phyloP scores from a whole-genome alignment of 2,113 vertebrate species.

The Scartelaos histophorus region DNA sequence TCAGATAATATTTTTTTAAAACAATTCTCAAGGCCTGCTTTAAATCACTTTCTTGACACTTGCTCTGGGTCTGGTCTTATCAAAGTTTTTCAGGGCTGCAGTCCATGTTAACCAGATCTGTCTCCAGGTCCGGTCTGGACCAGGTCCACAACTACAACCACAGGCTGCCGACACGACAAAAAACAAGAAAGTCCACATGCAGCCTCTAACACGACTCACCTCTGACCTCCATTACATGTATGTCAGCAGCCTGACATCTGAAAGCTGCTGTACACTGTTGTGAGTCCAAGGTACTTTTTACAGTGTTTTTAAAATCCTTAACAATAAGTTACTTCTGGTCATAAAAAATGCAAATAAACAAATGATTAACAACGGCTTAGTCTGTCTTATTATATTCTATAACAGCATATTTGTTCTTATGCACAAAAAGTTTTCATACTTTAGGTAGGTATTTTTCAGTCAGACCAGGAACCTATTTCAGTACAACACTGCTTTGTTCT shows the following conservation, averaged over 20 bases:
- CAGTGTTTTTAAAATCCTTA: too few relatives aligned
- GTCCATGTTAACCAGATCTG: conserved; percentile 21
- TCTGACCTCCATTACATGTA: conserved; percentile 65
- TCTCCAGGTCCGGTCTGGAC: conserved; percentile 20
- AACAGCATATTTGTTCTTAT: too few relatives aligned
- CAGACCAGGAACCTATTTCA: too few relatives aligned
- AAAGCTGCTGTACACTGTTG: conserved; percentile 35
- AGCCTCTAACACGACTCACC: conserved; percentile 31
- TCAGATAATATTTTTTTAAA: too few relatives aligned
- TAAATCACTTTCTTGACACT: not conserved
- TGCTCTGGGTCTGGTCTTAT: conserved; percentile 7
- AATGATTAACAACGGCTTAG: too few relatives aligned
- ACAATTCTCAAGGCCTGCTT: not conserved
- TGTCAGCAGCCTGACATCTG: conserved; percentile 67
- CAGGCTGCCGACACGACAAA: conserved; percentile 24
- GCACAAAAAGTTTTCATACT: too few relatives aligned
- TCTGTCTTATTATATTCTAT: too few relatives aligned
- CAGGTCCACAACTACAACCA: conserved; percentile 36
- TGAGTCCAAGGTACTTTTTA: conserved; percentile 42
- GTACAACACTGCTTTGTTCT: not conserved
- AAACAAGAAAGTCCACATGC: conserved; percentile 14
- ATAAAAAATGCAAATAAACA: too few relatives aligned
- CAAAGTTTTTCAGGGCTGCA: conserved; percentile 7
- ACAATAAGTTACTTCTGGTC: too few relatives aligned
- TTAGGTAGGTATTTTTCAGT: too few relatives aligned